phyloP scores from a whole-genome alignment of 2,888 invertebrate species.

The Rhabditoides inermis region DNA sequence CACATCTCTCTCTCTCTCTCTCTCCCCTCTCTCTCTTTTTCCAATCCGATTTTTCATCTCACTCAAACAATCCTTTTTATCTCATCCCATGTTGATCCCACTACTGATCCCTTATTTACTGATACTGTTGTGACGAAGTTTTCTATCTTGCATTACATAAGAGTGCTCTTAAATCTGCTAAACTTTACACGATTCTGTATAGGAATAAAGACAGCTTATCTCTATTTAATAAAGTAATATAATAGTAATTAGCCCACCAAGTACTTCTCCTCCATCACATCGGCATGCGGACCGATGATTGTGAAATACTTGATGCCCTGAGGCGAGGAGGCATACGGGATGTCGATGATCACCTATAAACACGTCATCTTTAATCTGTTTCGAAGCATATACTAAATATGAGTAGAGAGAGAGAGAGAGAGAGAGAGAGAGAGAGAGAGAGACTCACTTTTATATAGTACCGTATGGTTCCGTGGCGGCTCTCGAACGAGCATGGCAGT shows the following conservation, averaged over 20 bases:
- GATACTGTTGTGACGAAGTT: no score
- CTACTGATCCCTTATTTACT: no score
- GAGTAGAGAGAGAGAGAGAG: background rate
- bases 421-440: background rate
- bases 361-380: background rate
- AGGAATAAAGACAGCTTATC: background rate
- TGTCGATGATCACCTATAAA: constrained; percentile 61
- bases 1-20: background rate
- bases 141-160: no score
- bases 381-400: background rate
- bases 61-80: no score
- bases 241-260: constrained; percentile 58
- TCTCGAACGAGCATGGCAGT: constrained; percentile 71
- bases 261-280: constrained; percentile 73
- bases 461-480: constrained; percentile 66
- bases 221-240: background rate
- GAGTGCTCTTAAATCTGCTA: no score
- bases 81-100: no score
- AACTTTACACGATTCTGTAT: no score
- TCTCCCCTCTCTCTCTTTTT: no score
- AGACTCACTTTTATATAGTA: constrained; percentile 63
- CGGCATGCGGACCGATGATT: constrained; percentile 69
- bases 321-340: constrained; percentile 71
- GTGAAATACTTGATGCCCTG: constrained; percentile 74
- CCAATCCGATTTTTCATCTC: no score